A percentile compares a stretch with the other conserved stretches of the same genome.
Conservation (phyloP, 2,113 vertebrate species). For the Prunella himalayana region DNA sequence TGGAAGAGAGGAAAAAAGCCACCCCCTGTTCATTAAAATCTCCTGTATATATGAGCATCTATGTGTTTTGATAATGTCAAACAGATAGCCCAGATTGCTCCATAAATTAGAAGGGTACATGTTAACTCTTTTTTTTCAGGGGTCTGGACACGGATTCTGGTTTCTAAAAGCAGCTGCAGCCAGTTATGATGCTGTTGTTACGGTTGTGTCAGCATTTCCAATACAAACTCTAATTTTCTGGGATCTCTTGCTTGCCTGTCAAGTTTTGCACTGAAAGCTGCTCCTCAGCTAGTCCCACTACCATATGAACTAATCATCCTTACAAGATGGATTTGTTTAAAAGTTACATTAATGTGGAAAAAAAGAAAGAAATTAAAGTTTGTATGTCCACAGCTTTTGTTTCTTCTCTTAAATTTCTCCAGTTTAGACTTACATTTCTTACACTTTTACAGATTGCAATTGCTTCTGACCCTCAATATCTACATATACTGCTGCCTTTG, state of each 20-base stretch:
- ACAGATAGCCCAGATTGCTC: neutral
- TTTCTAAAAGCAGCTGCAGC: conserved; percentile 46
- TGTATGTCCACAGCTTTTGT: neutral
- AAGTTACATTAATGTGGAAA: neutral
- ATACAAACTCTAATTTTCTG: conserved; percentile 48
- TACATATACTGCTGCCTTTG: neutral
- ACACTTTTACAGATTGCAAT: neutral
- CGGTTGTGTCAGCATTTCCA: conserved; percentile 50
- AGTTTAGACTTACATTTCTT: neutral
- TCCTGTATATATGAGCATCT: neutral
- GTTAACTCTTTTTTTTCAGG: conserved; percentile 17
- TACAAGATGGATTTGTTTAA: neutral
- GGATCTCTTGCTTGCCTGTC: conserved; percentile 19
- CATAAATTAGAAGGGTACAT: neutral
- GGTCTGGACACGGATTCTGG: conserved; percentile 4
- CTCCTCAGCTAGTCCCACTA: neutral
- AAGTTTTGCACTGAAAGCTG: conserved; percentile 50
- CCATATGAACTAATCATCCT: neutral
- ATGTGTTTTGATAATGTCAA: conserved; percentile 13
- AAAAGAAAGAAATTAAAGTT: neutral
- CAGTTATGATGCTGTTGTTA: conserved; percentile 46
- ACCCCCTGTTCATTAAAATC: neutral
- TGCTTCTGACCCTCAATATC: neutral
- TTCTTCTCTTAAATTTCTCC: neutral
- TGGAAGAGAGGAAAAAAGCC: neutral